phyloP scores from a whole-genome alignment of 2,888 invertebrate genomes.

The Drosophila limbata region DNA sequence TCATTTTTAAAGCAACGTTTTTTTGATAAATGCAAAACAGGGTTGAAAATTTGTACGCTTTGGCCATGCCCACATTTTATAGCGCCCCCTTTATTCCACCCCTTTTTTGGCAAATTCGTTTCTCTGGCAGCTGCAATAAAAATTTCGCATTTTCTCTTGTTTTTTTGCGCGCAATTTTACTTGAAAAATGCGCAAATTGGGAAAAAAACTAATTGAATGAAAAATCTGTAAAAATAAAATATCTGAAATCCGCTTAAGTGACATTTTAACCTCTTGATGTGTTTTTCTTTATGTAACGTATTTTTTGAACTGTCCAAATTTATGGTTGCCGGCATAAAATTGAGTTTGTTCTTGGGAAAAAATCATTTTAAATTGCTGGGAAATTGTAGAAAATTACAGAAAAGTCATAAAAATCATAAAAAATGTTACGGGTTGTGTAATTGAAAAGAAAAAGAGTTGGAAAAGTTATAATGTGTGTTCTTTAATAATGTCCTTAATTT shows the following conservation, averaged over 20 bases:
- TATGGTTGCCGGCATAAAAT: constrained; percentile 69
- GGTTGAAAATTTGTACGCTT: constrained; percentile 60
- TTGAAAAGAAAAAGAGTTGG: constrained; percentile 16
- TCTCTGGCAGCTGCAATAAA: constrained; percentile 62
- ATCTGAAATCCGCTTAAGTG: constrained; percentile 71
- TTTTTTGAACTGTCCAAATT: constrained; percentile 55
- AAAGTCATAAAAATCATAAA: constrained; percentile 42
- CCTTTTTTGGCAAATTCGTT: constrained; percentile 60
- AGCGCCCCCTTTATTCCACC: constrained; percentile 56
- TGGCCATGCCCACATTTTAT: constrained; percentile 55
- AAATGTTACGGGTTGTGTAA: constrained; percentile 50
- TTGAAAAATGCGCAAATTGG: constrained; percentile 55
- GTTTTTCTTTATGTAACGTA: constrained; percentile 65
- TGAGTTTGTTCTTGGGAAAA: constrained; percentile 33
- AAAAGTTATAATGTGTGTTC: background rate
- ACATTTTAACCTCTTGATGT: constrained; percentile 77
- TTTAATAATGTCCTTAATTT: background rate
- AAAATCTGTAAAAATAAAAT: constrained; percentile 41
- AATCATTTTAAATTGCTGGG: constrained; percentile 45
- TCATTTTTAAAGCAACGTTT: constrained; percentile 49
- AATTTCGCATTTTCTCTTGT: constrained; percentile 10
- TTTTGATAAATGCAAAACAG: constrained; percentile 69
- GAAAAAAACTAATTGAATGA: constrained; percentile 46
- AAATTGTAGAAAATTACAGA: constrained; percentile 30
- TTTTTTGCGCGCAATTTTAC: constrained; percentile 64